Conservation (phyloP, 2,888 invertebrate species). For the Tiliacea aurago region DNA sequence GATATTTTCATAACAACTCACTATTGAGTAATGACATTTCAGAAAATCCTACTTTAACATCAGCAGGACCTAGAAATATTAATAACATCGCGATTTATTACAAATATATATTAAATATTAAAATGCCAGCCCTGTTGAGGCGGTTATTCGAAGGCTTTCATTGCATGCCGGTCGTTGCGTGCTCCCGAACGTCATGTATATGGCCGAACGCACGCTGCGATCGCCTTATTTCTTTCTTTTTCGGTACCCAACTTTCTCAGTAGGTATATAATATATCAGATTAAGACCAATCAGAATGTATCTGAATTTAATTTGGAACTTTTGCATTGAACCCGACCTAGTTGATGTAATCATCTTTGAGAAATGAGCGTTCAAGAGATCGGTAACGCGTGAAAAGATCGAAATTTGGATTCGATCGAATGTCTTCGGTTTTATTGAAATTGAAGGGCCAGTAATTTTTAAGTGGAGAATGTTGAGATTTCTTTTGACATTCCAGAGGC, state of each 20-base stretch:
- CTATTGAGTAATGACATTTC: constrained; percentile 33
- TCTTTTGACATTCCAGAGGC: constrained; percentile 17
- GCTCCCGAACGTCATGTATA: constrained; percentile 78
- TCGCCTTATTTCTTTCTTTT: constrained; percentile 72
- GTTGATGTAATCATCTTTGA: constrained; percentile 56
- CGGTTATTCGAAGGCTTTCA: constrained; percentile 76
- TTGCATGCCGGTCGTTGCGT: constrained; percentile 83
- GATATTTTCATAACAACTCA: constrained; percentile 46
- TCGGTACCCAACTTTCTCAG: constrained; percentile 67
- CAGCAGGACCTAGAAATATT: constrained; percentile 49
- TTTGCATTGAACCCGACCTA: constrained; percentile 47
- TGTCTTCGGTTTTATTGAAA: constrained; percentile 33
- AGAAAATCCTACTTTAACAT: constrained; percentile 45
- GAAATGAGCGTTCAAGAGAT: constrained; percentile 35
- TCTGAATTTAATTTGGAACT: constrained; percentile 62
- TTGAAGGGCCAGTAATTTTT: constrained; percentile 19
- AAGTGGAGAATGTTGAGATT: not conserved
- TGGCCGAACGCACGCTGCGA: constrained; percentile 81
- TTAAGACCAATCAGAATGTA: constrained; percentile 70
- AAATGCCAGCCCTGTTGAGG: constrained; percentile 73
- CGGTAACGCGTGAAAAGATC: constrained; percentile 39
- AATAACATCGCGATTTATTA: constrained; percentile 55
- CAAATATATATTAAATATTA: constrained; percentile 53
- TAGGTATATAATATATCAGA: constrained; percentile 68
- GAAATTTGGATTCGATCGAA: constrained; percentile 21